Evolutionary conservation across 2,797 vertebrate genomes (phyloP), one percentile per base, ranked within the genome.

Genomic region (Rhabdophis nuchalis): DNA sequence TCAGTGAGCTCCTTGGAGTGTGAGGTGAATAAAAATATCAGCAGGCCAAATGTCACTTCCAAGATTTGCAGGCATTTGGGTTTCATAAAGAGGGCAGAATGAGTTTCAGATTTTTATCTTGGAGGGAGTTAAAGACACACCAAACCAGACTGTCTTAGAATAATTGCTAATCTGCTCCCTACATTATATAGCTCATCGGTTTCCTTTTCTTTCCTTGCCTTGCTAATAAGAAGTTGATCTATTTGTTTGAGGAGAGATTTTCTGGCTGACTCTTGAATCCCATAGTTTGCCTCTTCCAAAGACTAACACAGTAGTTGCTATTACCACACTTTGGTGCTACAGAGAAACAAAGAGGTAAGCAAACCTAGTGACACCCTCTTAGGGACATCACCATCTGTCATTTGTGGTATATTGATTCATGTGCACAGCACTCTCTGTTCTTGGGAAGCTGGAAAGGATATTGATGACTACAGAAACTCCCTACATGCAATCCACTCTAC

Each of bases 11-110:
- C 96, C 97, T 97, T 92, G 29, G 96, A 97, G 97, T 98, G 97
- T 98, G 97, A 98, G 97, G 96, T 96, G 98, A 98, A 98, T 98
- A 85, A 96, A 97, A 97, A 97, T 97, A 97, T 96, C 93, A 93
- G 52, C 4, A 89, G 95, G 96, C 94, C 94, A 57, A 92, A 93
- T 92, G 96, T 90, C 86, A 60, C 95, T 97, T 96, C 95, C 96
- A 94, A 89, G 93, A 93, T 95, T 94, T 93, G 87, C 93, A 93
- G 92, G 94, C 92, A 94, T 95, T 95, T 85, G 5, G 85, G 96
- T 96, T 93, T 93, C 88, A 92, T 25, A 91, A 95, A 94, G 95
- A 97, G 90, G 94, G 95, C 95, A 94, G 95, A 96, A 89, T 91
- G 86, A 95, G 95, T 96, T 93, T 95, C 95, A 97, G 96, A 97